Evolutionary conservation across 2,888 invertebrate species (phyloP).

Genomic region (Sclerodermus sp.): DNA sequence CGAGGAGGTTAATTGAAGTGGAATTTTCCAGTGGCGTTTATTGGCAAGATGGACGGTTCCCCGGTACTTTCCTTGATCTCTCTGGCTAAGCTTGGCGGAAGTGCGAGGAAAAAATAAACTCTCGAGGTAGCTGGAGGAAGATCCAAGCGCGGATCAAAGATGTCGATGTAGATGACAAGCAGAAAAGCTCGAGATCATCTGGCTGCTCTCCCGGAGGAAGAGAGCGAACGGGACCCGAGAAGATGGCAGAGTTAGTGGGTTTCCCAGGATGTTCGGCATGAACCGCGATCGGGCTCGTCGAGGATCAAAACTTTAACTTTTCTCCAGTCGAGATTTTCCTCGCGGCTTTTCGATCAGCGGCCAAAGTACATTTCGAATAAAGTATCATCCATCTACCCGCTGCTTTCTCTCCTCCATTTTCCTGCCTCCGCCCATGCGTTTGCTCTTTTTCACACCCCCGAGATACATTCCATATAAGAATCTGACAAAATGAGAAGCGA

Average conservation of each 20-base stretch:
- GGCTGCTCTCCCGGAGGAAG: too few relatives aligned
- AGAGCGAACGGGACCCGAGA: not conserved
- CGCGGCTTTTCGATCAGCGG: not conserved
- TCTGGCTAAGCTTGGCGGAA: too few relatives aligned
- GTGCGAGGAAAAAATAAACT: too few relatives aligned
- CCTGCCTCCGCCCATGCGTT: too few relatives aligned
- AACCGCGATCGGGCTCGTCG: conserved; percentile 8
- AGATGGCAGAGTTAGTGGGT: not conserved
- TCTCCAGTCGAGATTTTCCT: conserved; percentile 10
- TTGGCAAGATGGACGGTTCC: too few relatives aligned
- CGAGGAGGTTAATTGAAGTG: too few relatives aligned
- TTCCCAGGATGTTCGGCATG: conserved; percentile 12
- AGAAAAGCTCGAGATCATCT: not conserved
- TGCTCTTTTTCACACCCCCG: too few relatives aligned
- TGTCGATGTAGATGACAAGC: not conserved
- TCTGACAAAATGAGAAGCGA: too few relatives aligned
- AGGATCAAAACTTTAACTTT: conserved; percentile 17
- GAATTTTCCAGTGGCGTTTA: too few relatives aligned
- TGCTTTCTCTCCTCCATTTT: too few relatives aligned
- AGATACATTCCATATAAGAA: too few relatives aligned
- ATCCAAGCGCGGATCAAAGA: not conserved
- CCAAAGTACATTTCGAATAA: not conserved
- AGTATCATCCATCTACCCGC: not conserved
- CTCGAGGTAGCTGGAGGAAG: not conserved
- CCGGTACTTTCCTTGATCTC: too few relatives aligned